phyloP scores from a whole-genome alignment of 2,797 vertebrate genomes.

The Lepus townsendii region DNA sequence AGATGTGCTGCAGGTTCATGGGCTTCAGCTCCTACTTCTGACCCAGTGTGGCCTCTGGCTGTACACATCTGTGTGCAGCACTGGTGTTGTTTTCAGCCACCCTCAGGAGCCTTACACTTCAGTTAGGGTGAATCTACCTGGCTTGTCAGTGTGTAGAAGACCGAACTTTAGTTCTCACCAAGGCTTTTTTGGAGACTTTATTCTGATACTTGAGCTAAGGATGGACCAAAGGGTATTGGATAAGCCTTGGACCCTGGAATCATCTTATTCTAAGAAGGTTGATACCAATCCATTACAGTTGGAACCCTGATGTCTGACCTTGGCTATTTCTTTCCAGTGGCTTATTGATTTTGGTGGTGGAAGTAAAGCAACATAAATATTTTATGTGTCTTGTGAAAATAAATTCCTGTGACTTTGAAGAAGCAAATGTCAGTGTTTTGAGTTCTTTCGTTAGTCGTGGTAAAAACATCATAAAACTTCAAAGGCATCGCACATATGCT shows the following conservation, averaged over 20 bases:
- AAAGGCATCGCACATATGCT: constrained; percentile 24
- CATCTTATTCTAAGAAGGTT: not conserved
- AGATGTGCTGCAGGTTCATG: not conserved
- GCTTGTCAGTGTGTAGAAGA: not conserved
- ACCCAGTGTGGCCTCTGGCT: not conserved
- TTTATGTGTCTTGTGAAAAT: constrained; percentile 70
- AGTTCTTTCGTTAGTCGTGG: constrained; percentile 36
- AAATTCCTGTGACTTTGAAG: constrained; percentile 50
- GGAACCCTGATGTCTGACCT: constrained; percentile 36
- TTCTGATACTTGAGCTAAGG: not conserved
- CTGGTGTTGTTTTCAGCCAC: not conserved
- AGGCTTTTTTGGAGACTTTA: not conserved
- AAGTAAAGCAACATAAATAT: constrained; percentile 73
- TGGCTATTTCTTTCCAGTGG: constrained; percentile 61
- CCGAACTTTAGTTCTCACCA: constrained; percentile 6
- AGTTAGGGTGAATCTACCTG: not conserved
- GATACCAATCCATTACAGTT: not conserved
- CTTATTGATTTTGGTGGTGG: constrained; percentile 74
- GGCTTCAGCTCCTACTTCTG: not conserved
- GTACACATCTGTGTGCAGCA: not conserved
- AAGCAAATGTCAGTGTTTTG: constrained; percentile 34
- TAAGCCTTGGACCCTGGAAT: not conserved
- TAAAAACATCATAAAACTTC: constrained; percentile 55
- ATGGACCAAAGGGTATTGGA: not conserved
- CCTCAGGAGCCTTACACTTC: not conserved